Base-by-base conservation (phyloP, 1,140 invertebrate species). In the Coptotermes formosanus region DNA sequence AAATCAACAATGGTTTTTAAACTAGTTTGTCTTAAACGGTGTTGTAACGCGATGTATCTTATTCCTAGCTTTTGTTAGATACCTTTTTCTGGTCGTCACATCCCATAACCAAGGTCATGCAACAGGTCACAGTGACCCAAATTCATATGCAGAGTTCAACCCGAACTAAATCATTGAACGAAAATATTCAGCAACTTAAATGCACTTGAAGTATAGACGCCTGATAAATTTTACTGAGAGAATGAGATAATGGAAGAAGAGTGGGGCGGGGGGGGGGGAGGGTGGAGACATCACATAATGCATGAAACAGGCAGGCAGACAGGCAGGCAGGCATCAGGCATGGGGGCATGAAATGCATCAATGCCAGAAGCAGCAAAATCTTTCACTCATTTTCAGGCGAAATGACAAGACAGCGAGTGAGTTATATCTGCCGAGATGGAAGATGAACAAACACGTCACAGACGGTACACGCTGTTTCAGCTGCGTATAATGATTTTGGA, bases 191-290 rank as follows among this genome's bases (percentile, higher is more conserved):
- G 3, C 64, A 75, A 30, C 64, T 75, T 75, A 75, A 75, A 30
- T 30, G 64, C 64, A 75, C n/a, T 30, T 14, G 25, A 75, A 30
- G 64, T 75, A 75, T 75, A 75, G 64, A 75, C 7, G 4, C 25
- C n/a, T 75, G 64, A 75, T 30, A 75, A 75, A 75, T n/a, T 75
- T 75, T 25, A 30, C 64, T 75, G 64, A 75, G n/a, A 75, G 64
- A 75, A 75, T 75, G 25, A 30, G n/a, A 75, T 30, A 14, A 75
- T 8, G 64, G n/a, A 30, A 30, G 7, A 19, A 55, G 64, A n/a
- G 64, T 3, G 64, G 30, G 64, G n/a, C n/a, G 30, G 7, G 30
- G 64, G 4, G 38, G 38, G 38, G 38, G 38, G 38, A 38, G 38
- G 38, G 38, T 2, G 38, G 38, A 38, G 38, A 38, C 38, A 75